Evolutionary conservation across 2,888 invertebrate genomes (phyloP).

Genomic region (Drosophila ustulata): DNA sequence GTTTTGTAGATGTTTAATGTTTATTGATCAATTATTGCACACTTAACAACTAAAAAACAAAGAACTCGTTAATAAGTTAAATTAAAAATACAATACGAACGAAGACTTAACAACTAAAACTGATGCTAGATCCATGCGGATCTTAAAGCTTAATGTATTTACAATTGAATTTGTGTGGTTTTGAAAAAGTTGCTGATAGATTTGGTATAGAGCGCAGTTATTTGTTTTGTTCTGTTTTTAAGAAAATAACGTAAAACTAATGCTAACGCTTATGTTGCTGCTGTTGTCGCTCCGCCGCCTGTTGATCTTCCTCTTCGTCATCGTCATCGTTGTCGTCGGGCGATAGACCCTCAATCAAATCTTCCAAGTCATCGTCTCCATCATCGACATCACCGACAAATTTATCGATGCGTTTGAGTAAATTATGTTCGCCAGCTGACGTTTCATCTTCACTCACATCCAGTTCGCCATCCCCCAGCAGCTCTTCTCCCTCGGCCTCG

Average conservation of each 20-base stretch:
- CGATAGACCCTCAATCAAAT: constrained; percentile 63
- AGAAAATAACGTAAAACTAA: constrained; percentile 51
- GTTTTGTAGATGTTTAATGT: constrained; percentile 20
- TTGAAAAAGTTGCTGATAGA: constrained; percentile 75
- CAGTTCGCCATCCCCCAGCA: constrained; percentile 33
- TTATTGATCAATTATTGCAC: constrained; percentile 62
- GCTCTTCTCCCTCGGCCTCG: constrained; percentile 43
- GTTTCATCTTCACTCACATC: constrained; percentile 37
- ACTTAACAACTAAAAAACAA: constrained; percentile 69
- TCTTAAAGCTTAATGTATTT: constrained; percentile 68
- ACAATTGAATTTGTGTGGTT: constrained; percentile 25
- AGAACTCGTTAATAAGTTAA: constrained; percentile 46
- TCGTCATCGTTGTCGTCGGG: constrained; percentile 45
- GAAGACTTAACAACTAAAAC: constrained; percentile 54
- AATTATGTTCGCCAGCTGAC: constrained; percentile 60
- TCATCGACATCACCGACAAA: constrained; percentile 74
- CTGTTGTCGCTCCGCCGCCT: constrained; percentile 18
- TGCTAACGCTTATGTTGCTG: constrained; percentile 44
- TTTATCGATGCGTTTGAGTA: constrained; percentile 77
- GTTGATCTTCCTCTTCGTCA: constrained; percentile 29
- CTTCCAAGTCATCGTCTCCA: constrained; percentile 68
- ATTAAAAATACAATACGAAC: constrained; percentile 68
- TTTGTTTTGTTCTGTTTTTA: constrained; percentile 13
- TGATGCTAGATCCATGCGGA: constrained; percentile 38
- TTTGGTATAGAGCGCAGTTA: constrained; percentile 83